Conservation (phyloP, 2,797 vertebrate species). For the Enteromius viviparus region DNA sequence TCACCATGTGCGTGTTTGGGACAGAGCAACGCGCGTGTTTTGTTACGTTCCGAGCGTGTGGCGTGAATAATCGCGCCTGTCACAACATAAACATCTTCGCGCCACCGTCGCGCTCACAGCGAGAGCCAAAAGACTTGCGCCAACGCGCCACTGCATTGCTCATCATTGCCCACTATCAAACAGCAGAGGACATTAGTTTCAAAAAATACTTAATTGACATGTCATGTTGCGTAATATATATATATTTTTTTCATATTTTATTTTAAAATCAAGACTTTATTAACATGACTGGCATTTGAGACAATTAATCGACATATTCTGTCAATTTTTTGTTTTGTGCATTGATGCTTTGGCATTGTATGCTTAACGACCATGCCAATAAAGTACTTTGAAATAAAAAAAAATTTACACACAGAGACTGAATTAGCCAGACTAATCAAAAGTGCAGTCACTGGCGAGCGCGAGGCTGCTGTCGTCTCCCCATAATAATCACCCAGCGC, state of each 20-base stretch:
- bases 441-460: conserved; percentile 55
- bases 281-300: not conserved
- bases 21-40: conserved; percentile 29
- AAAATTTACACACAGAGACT: conserved; percentile 5
- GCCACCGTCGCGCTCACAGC: conserved; percentile 42
- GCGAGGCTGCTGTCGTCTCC: conserved; percentile 50
- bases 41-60: conserved; percentile 64
- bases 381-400: not conserved
- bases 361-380: not conserved
- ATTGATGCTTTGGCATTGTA: not conserved
- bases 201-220: conserved; percentile 46
- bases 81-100: conserved; percentile 74
- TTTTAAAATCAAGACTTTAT: not conserved
- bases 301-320: not conserved
- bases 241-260: no score
- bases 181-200: conserved; percentile 6
- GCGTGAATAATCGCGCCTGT: conserved; percentile 77
- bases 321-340: not conserved
- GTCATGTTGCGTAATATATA: conserved; percentile 30
- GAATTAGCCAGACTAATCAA: conserved; percentile 58
- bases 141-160: conserved; percentile 42
- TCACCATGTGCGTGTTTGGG: conserved; percentile 71
- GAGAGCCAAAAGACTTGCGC: conserved; percentile 37
- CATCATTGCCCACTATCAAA: conserved; percentile 40
- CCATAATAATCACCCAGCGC: conserved; percentile 53